These are phyloP conservation scores for Xanthostigma xanthostigma DNA, from an alignment of 2,888 invertebrate genomes.

Conservation along the genomic window DNA sequence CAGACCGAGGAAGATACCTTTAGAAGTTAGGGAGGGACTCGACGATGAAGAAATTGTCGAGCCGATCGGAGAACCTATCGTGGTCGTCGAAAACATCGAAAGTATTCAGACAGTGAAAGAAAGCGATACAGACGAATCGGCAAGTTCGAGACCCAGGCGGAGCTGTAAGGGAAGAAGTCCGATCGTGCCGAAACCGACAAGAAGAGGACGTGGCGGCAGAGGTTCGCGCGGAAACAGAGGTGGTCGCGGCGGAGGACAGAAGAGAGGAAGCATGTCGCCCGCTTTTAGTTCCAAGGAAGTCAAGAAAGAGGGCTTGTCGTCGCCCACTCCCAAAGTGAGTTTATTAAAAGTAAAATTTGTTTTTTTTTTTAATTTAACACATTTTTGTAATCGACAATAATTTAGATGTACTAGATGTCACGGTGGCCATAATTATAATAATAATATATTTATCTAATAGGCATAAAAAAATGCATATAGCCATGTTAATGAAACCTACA, in stretches of 20 bases:
- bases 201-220: constrained; percentile 22
- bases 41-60: constrained; percentile 14
- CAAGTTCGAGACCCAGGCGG: constrained; percentile 24
- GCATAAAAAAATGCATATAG: no score
- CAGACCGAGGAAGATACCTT: constrained; percentile 31
- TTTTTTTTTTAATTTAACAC: no score
- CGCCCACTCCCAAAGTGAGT: no score
- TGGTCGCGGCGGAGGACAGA: constrained; percentile 17
- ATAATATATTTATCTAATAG: no score
- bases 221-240: constrained; percentile 21
- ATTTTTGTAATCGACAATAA: no score
- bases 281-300: no score
- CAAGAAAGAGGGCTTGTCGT: no score
- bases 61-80: constrained; percentile 1
- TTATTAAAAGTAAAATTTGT: no score
- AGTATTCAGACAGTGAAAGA: constrained; percentile 5
- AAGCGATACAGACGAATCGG: constrained; percentile 16
- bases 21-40: constrained; percentile 27
- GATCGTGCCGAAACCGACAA: constrained; percentile 27
- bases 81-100: constrained; percentile 5
- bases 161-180: constrained; percentile 27
- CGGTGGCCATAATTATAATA: no score
- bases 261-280: constrained; percentile 10
- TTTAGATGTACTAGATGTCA: no score
- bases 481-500: no score